Conservation (phyloP, 2,797 vertebrate genomes). For the Tenualosa thibaudeaui region DNA sequence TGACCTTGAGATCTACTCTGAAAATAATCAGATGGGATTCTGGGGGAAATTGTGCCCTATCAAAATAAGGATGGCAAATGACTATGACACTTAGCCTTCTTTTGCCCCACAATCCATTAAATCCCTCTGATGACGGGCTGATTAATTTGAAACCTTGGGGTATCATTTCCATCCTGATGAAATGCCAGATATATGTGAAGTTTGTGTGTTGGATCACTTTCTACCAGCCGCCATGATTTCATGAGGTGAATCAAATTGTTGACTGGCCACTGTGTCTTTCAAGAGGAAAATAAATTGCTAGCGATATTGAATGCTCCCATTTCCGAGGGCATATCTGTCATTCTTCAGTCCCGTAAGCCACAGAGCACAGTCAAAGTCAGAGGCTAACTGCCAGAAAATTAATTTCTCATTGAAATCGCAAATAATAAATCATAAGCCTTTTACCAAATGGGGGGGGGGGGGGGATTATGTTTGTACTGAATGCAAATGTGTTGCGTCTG, state of each 20-base stretch:
- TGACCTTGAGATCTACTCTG: constrained; percentile 58
- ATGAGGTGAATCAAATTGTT: constrained; percentile 42
- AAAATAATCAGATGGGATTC: constrained; percentile 53
- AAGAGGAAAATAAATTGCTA: constrained; percentile 58
- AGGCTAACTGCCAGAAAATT: constrained; percentile 65
- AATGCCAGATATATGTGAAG: constrained; percentile 47
- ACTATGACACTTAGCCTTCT: constrained; percentile 43
- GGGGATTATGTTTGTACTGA: constrained; percentile 40
- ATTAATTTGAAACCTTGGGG: constrained; percentile 49
- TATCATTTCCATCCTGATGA: constrained; percentile 38
- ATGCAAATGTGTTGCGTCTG: constrained; percentile 46
- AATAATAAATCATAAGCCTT: constrained; percentile 42
- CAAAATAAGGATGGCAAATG: constrained; percentile 49
- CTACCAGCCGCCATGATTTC: constrained; percentile 37
- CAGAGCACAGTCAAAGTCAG: constrained; percentile 61
- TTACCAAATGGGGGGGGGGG: constrained; percentile 43
- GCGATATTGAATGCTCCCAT: constrained; percentile 49
- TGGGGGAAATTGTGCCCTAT: constrained; percentile 47
- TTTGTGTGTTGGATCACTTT: constrained; percentile 41
- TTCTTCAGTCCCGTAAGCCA: constrained; percentile 53
- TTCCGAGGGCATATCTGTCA: constrained; percentile 56
- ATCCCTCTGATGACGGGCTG: constrained; percentile 44
- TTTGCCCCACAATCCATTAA: constrained; percentile 54
- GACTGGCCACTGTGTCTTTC: constrained; percentile 56
- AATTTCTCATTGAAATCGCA: constrained; percentile 62